Base-by-base conservation (phyloP, 1,140 invertebrate genomes). In the Trypoxylus dichotomus region DNA sequence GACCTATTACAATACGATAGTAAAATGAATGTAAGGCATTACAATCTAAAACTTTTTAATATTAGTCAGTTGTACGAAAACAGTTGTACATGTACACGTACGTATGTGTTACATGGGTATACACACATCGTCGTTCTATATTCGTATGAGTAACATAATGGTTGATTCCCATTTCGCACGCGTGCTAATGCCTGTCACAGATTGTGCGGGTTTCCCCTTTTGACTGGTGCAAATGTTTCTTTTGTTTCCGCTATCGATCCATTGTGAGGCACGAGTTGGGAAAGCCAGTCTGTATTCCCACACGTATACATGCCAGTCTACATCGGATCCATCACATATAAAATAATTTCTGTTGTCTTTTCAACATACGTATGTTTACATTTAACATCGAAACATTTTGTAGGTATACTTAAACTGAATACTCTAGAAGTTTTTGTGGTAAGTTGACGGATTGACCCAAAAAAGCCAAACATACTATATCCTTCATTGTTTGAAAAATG, bases 211-310 rank as follows among this genome's bases (percentile, higher is more conserved):
- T 63, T 63, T 63, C 60, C 60, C n/a, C 60, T 19, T 11, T 24
- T 25, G 60, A 63, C 60, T 63, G 25, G 60, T 63, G 60, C 60
- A 63, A 63, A 63, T 63, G 60, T 63, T 63, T 63, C 60, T 63
- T 63, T 63, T 63, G 60, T 63, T 21, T 63, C 60, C 60, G 60
- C 21, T 27, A 63, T 63, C 60, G 60, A 63, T 63, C 21, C 60
- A 19, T 13, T 19, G 60, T 63, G 60, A 5, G 60, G 60, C 19
- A 19, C 60, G 60, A 63, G 60, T 63, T 63, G 21, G 19, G 21
- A 27, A 63, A 63, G 13, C 43, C 43, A 47, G 43, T 19, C 0
- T 19, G 43, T 47, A 47, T 13, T 47, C n/a, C 13, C 43, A 47
- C 43, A 47, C 43, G n/a, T 8, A 47, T 19, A 47, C 43, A 47